Percentiles rank a stretch among this genome's conserved stretches.
Conservation (phyloP, 2,888 invertebrate genomes). For the Nomada fucata region DNA sequence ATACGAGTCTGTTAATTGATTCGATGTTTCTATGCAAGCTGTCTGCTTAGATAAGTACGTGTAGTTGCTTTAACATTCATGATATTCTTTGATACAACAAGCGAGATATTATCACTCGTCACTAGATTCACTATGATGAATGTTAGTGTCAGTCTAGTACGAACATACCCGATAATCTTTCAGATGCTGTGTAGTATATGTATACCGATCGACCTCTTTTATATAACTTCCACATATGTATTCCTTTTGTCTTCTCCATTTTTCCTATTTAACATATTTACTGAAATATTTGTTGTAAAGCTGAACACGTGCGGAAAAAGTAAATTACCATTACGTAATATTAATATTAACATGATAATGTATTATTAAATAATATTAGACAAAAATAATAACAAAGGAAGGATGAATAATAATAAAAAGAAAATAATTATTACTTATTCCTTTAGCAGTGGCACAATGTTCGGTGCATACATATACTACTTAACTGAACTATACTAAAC, state of each 20-base stretch:
- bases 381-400: too few species aligned
- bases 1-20: not conserved
- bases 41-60: slow-evolving; percentile 4
- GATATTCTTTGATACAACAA: slow-evolving; percentile 19
- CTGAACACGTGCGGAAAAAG: too few species aligned
- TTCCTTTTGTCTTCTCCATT: not conserved
- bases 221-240: not conserved
- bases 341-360: too few species aligned
- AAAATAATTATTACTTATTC: too few species aligned
- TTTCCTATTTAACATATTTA: too few species aligned
- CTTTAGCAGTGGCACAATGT: too few species aligned
- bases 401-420: too few species aligned
- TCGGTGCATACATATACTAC: too few species aligned
- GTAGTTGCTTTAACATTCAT: slow-evolving; percentile 16
- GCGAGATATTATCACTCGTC: not conserved
- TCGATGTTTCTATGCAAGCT: not conserved
- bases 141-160: slow-evolving; percentile 14
- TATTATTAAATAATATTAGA: too few species aligned
- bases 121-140: slow-evolving; percentile 2
- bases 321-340: too few species aligned
- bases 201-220: not conserved
- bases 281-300: too few species aligned
- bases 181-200: not conserved
- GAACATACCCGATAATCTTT: slow-evolving; percentile 8
- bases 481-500: too few species aligned